A percentile compares a stretch with the other conserved stretches of the same genome.
phyloP scores from a whole-genome alignment of 1,140 invertebrate genomes.

The Papilio helenus region DNA sequence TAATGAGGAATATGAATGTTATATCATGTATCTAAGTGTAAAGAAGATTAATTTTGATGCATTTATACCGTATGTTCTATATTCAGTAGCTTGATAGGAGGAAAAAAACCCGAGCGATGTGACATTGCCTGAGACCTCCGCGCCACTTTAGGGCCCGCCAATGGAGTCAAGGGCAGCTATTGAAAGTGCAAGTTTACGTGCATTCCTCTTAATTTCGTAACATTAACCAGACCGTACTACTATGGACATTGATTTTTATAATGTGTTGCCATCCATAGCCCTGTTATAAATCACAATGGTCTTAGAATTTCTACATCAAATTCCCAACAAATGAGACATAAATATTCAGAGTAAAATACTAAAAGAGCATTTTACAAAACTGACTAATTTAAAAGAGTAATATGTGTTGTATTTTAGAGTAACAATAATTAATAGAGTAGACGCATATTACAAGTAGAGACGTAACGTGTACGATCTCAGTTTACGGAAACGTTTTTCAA shows the following conservation, averaged over 20 bases:
- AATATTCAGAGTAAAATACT: background rate
- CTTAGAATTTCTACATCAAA: background rate
- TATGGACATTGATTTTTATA: background rate
- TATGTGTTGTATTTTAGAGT: background rate
- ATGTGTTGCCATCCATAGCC: too few relatives aligned
- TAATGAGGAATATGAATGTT: background rate
- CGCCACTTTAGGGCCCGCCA: slow-evolving; percentile 6
- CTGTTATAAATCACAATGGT: background rate
- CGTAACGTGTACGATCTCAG: background rate
- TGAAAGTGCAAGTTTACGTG: background rate
- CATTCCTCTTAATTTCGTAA: slow-evolving; percentile 4
- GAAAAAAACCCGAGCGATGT: background rate
- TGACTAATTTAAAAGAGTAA: too few relatives aligned
- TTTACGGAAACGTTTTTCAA: slow-evolving; percentile 14
- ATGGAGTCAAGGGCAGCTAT: background rate
- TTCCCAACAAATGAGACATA: background rate
- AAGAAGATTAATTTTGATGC: background rate
- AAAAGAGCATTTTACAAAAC: background rate
- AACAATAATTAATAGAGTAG: background rate
- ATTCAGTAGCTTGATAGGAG: background rate
- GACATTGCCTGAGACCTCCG: background rate
- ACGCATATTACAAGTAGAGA: background rate
- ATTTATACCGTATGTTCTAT: background rate
- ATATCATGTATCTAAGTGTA: background rate
- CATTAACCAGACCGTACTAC: background rate